These are phyloP conservation scores for Lampris incognitus DNA, from an alignment of 2,113 vertebrate species.

Conservation along the genomic window DNA sequence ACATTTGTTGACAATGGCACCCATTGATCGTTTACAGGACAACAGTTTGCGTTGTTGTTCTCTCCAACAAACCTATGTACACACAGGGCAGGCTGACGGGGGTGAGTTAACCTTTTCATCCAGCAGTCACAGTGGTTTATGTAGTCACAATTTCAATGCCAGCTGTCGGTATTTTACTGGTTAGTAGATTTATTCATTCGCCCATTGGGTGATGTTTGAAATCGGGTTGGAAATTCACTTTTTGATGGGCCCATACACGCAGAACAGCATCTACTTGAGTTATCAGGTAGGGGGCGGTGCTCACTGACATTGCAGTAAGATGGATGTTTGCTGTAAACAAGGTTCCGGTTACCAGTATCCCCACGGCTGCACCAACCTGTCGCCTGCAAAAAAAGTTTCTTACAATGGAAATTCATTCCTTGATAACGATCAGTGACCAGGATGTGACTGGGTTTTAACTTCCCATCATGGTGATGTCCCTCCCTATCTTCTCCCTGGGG, in stretches of 20 bases:
- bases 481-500: background rate
- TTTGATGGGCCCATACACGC: too few relatives aligned
- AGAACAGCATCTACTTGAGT: too few relatives aligned
- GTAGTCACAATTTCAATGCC: background rate
- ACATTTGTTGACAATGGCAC: constrained; percentile 42
- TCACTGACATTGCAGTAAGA: too few relatives aligned
- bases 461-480: background rate
- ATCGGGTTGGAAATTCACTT: too few relatives aligned
- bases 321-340: too few relatives aligned
- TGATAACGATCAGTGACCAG: too few relatives aligned
- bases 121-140: background rate
- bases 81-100: constrained; percentile 19
- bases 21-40: constrained; percentile 8
- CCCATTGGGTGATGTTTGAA: too few relatives aligned
- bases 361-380: background rate
- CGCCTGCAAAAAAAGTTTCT: too few relatives aligned
- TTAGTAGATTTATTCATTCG: too few relatives aligned
- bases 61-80: constrained; percentile 3
- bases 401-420: too few relatives aligned
- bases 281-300: too few relatives aligned
- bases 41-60: constrained; percentile 31
- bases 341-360: too few relatives aligned
- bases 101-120: constrained; percentile 18
- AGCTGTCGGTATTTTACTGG: background rate
- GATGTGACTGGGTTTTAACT: background rate